Percentiles rank a stretch among this genome's conserved stretches.
Conservation (phyloP, 1,140 invertebrate genomes). For the Panulirus ornatus region DNA sequence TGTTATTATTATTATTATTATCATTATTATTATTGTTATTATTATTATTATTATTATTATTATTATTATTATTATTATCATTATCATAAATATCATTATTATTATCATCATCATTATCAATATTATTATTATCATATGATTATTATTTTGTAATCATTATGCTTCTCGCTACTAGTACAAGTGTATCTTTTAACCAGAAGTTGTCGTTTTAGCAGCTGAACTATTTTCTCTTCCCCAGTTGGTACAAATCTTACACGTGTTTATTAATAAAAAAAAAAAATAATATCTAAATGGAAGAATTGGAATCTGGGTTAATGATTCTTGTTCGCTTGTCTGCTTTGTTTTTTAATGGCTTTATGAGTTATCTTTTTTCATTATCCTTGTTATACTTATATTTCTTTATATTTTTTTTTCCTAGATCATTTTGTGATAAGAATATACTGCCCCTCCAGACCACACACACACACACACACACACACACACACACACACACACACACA, state of each 20-base stretch:
- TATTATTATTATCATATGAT: too few relatives aligned
- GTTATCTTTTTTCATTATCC: constrained; percentile 13
- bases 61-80: constrained; percentile 1
- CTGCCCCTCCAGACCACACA: not conserved
- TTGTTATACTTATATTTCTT: not conserved
- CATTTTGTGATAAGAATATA: not conserved
- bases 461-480: not conserved
- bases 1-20: constrained; percentile 6
- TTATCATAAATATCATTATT: too few relatives aligned
- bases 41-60: constrained; percentile 4
- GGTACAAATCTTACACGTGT: too few relatives aligned
- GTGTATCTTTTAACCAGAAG: not conserved
- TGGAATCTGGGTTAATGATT: too few relatives aligned
- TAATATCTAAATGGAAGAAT: too few relatives aligned
- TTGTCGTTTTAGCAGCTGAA: not conserved
- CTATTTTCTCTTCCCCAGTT: too few relatives aligned
- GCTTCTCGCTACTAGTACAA: too few relatives aligned
- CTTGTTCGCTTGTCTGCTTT: not conserved
- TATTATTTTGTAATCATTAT: too few relatives aligned
- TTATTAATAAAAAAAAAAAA: too few relatives aligned
- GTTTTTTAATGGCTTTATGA: too few relatives aligned
- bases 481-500: constrained; percentile 12
- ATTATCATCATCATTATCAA: too few relatives aligned
- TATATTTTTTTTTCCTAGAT: not conserved
- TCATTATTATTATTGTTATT: not conserved